These are phyloP conservation scores for Gallinago jamesoni DNA, from an alignment of 2,113 vertebrate species.

Conservation along the genomic window DNA sequence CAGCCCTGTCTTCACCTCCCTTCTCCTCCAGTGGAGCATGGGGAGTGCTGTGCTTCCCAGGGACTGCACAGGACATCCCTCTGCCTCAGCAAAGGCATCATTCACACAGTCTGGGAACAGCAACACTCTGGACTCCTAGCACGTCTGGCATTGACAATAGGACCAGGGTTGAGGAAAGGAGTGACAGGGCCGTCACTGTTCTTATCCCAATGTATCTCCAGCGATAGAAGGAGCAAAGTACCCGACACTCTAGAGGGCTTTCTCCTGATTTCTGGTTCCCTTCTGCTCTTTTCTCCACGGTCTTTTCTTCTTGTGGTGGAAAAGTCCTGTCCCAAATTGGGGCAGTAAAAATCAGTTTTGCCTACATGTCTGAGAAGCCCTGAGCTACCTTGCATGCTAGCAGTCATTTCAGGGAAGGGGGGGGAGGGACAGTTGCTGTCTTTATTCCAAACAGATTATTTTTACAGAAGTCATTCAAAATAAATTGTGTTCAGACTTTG, in stretches of 20 bases:
- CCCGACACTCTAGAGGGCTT: not conserved
- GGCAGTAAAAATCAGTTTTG: not conserved
- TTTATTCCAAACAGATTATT: not conserved
- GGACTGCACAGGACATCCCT: accelerated
- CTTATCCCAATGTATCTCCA: accelerated
- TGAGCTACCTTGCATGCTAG: accelerated
- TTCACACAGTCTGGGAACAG: not conserved
- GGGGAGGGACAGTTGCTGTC: accelerated
- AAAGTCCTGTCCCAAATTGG: not conserved
- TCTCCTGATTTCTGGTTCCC: not conserved
- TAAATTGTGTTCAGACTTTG: accelerated
- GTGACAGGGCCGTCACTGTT: accelerated
- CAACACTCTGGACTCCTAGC: not conserved
- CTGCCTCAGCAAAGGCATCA: not conserved
- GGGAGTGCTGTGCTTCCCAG: not conserved
- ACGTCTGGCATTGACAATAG: accelerated
- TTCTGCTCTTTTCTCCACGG: not conserved
- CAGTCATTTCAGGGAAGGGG: too few species aligned
- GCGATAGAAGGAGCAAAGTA: not conserved
- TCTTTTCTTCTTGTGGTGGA: not conserved
- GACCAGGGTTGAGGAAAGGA: accelerated
- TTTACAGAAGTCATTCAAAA: not conserved
- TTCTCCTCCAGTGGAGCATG: not conserved
- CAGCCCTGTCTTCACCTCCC: not conserved
- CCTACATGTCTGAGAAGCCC: not conserved